A percentile compares a stretch with the other conserved stretches of the same genome.
phyloP scores from a whole-genome alignment of 2,113 vertebrate genomes.

The Anhinga anhinga region DNA sequence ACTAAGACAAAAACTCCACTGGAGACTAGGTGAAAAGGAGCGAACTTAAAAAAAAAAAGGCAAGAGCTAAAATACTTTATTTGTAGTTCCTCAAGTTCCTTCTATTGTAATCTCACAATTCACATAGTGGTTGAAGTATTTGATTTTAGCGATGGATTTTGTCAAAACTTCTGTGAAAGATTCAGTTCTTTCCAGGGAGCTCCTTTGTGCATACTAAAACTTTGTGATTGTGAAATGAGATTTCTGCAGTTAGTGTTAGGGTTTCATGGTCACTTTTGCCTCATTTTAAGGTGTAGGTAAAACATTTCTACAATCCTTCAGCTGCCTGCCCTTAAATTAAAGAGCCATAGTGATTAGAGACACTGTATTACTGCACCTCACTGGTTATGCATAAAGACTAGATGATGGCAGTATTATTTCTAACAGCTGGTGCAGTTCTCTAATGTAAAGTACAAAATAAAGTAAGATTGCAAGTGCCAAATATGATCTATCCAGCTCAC shows the following conservation, averaged over 20 bases:
- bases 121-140: not conserved
- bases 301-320: not conserved
- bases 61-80: not conserved
- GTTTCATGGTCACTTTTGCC: not conserved
- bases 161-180: not conserved
- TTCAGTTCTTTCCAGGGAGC: not conserved
- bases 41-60: not conserved
- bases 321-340: not conserved
- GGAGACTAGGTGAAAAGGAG: not conserved
- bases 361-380: not conserved
- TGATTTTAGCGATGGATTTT: not conserved
- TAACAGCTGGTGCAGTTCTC: not conserved
- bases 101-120: not conserved
- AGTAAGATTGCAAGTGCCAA: not conserved
- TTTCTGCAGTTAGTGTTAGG: not conserved
- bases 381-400: not conserved
- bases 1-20: not conserved
- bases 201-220: not conserved
- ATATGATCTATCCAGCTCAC: not conserved
- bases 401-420: not conserved
- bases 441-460: not conserved
- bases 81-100: not conserved
- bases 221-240: not conserved
- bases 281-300: not conserved
- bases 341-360: not conserved